Conservation (phyloP, 1,140 invertebrate species). For the Drosophila setifemur region DNA sequence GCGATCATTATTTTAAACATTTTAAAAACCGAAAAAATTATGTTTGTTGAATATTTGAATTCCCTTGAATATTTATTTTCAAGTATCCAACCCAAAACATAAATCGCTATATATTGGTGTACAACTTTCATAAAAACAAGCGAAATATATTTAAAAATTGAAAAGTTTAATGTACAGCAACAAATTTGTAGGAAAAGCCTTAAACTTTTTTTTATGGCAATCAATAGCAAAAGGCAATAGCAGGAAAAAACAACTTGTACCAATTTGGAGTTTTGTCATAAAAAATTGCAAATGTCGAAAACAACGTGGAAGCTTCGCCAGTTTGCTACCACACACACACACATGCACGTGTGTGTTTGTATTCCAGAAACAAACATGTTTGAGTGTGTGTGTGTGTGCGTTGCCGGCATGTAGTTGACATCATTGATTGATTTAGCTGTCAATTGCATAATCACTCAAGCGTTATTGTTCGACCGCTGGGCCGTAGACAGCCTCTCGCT, state of each 20-base stretch:
- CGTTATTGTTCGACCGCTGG: slow-evolving; percentile 80
- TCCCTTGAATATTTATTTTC: not conserved
- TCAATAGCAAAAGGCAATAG: slow-evolving; percentile 26
- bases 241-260: slow-evolving; percentile 48
- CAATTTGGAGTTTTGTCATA: slow-evolving; percentile 77
- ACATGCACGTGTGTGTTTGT: slow-evolving; percentile 6
- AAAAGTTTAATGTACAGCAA: slow-evolving; percentile 43
- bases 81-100: too few species aligned
- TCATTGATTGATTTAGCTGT: slow-evolving; percentile 82
- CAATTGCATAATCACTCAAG: slow-evolving; percentile 82
- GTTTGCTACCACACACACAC: slow-evolving; percentile 37
- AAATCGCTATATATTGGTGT: too few species aligned
- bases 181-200: slow-evolving; percentile 34
- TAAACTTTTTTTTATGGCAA: slow-evolving; percentile 51
- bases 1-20: not conserved
- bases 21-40: too few species aligned
- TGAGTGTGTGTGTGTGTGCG: slow-evolving; percentile 29
- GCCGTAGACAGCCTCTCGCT: slow-evolving; percentile 42
- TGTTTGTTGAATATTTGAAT: too few species aligned
- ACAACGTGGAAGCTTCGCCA: slow-evolving; percentile 55
- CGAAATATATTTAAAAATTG: slow-evolving; percentile 38
- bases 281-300: slow-evolving; percentile 81
- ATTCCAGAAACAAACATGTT: slow-evolving; percentile 8
- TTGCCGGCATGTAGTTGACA: slow-evolving; percentile 78
- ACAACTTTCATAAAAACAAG: not conserved